These are phyloP conservation scores for Eupithecia centaureata DNA, from an alignment of 2,888 invertebrate genomes.

Conservation along the genomic window DNA sequence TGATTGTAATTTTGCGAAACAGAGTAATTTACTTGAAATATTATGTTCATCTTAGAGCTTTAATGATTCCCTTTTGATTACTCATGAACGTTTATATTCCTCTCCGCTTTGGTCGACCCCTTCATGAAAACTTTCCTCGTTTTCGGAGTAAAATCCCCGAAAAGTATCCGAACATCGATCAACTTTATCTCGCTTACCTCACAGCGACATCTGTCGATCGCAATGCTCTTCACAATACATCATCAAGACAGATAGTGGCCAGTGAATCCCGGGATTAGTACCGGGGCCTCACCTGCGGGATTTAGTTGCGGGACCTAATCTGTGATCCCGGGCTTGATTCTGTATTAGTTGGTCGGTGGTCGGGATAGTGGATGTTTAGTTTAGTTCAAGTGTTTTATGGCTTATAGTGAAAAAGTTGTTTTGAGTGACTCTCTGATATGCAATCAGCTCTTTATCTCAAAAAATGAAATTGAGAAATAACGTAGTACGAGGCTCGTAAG, in stretches of 20 bases:
- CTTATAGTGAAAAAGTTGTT: neutral
- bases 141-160: conserved; percentile 6
- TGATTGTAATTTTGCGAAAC: too few relatives aligned
- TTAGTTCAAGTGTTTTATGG: neutral
- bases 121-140: neutral
- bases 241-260: conserved; percentile 66
- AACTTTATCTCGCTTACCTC: conserved; percentile 24
- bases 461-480: too few relatives aligned
- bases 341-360: conserved; percentile 46
- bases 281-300: conserved; percentile 71
- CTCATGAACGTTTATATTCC: neutral
- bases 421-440: neutral
- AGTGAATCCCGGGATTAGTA: conserved; percentile 54
- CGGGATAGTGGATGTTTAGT: conserved; percentile 44
- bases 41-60: too few relatives aligned
- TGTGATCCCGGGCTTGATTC: conserved; percentile 52
- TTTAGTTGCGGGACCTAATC: conserved; percentile 42
- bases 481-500: too few relatives aligned
- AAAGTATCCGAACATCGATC: conserved; percentile 17
- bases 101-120: neutral
- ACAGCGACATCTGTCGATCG: conserved; percentile 67
- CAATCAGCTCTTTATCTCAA: neutral
- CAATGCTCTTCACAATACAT: conserved; percentile 65
- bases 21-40: too few relatives aligned
- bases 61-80: neutral